Base-by-base conservation (phyloP, 1,140 invertebrate genomes). In the Drosophila chauvacae region DNA sequence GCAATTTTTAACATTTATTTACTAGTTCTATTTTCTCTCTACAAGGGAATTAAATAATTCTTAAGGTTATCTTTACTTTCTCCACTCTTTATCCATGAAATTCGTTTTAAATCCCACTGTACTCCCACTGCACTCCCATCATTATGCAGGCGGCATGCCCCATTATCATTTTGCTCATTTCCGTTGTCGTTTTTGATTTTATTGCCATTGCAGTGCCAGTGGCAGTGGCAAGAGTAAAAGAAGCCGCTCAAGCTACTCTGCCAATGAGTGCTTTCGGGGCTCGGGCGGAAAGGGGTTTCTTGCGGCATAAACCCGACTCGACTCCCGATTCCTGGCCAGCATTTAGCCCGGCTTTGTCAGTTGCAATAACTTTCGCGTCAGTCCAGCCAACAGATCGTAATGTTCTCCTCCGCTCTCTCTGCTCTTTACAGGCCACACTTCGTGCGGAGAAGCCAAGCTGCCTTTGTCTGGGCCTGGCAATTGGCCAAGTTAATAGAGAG, bases 401-500 rank as follows among this genome's bases (percentile, higher is more conserved):
- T 77, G 60, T 61, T 63, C 35, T 48, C 23, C 75, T 44, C 47
- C 35, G 63, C 20, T 68, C 55, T 50, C 9, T 30, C 18, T 10
- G 42, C 47, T 77, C 41, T 76, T 81, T 81, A n/a, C 81, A 85
- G 81, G 26, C 73, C 62, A 58, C 62, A 59, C 45, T 76, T 58
- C 37, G 73, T 64, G 50, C 78, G 63, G 64, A 61, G 70, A 79
- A 77, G 64, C 51, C 51, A 57, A 73, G 71, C 73, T 59, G 68
- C 71, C 48, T 87, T 87, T 87, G 74, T 78, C 72, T 81, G 78
- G 59, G 45, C 47, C 77, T 90, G 85, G 85, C 85, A 90, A 90
- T 90, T 90, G 85, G 85, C 85, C 85, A 90, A 90, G 81, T 90
- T 85, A 90, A 90, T 90, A 90, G 79, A 90, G 70, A 81, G 77